A percentile compares a stretch with the other conserved stretches of the same genome.
Conservation (phyloP, 2,113 vertebrate species). For the Cygnus atratus region DNA sequence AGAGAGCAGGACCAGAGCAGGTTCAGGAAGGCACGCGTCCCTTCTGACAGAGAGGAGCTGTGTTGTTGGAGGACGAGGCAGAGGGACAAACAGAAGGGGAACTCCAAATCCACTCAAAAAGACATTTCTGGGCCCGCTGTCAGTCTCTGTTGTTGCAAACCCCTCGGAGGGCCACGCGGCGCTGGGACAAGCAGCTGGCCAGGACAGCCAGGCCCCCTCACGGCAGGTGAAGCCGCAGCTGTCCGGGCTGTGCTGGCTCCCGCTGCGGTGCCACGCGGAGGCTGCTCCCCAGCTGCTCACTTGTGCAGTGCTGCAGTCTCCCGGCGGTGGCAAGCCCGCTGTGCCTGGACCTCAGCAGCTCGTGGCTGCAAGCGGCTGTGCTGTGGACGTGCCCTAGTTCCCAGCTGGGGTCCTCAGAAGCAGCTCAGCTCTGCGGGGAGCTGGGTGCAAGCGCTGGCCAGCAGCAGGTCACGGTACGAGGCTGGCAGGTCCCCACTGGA, state of each 20-base stretch:
- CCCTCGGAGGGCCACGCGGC: too few species aligned
- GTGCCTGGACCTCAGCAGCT: too few species aligned
- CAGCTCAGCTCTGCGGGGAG: background rate
- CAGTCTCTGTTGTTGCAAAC: background rate
- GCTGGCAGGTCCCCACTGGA: background rate
- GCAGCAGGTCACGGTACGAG: rapidly evolving
- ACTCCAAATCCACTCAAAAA: background rate
- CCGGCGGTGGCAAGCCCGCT: too few species aligned
- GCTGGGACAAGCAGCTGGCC: background rate
- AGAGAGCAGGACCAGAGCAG: background rate
- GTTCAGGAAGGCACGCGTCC: background rate
- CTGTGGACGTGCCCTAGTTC: background rate
- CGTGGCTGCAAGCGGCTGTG: background rate
- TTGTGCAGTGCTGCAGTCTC: too few species aligned
- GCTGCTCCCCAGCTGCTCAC: too few species aligned
- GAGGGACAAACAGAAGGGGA: background rate
- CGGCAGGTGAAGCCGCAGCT: background rate
- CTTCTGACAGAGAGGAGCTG: background rate
- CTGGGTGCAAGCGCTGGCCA: rapidly evolving
- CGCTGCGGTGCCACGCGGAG: too few species aligned
- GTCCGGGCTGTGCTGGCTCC: background rate
- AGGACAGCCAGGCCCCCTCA: background rate
- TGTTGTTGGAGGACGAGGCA: background rate
- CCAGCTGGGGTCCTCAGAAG: rapidly evolving
- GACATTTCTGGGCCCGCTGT: background rate